A percentile compares a stretch with the other conserved stretches of the same genome.
Evolutionary conservation across 2,113 vertebrate species (phyloP).

Genomic region (Hystrix brachyura): DNA sequence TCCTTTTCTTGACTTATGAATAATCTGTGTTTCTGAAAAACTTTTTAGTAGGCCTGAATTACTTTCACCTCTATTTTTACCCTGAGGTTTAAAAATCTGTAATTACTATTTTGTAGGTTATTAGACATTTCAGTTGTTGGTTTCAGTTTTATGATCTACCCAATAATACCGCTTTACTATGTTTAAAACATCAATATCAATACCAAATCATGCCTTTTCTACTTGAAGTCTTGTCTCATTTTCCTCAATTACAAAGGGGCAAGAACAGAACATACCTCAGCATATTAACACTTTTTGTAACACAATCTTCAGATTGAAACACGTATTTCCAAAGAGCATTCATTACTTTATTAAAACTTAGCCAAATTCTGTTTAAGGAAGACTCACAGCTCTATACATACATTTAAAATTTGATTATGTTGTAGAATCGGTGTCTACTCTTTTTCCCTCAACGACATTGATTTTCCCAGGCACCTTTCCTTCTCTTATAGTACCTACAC

Average conservation of each 20-base stretch:
- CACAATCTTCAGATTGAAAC: neutral
- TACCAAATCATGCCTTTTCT: neutral
- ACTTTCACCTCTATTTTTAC: neutral
- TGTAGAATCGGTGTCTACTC: neutral
- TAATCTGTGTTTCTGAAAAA: neutral
- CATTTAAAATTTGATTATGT: neutral
- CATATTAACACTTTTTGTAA: neutral
- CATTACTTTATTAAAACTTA: slow-evolving; percentile 30
- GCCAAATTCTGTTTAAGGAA: slow-evolving; percentile 36
- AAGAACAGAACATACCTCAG: neutral
- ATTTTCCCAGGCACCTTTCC: neutral
- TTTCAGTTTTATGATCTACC: slow-evolving; percentile 48
- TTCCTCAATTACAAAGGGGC: neutral
- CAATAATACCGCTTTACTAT: neutral
- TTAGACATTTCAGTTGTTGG: slow-evolving; percentile 1
- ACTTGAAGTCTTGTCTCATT: neutral
- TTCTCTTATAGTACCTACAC: neutral
- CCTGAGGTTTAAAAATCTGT: neutral
- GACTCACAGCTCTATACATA: neutral
- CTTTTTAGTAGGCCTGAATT: neutral
- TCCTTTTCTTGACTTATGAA: neutral
- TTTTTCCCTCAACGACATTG: neutral
- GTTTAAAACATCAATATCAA: neutral
- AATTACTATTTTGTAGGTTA: slow-evolving; percentile 17
- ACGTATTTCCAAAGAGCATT: neutral